These are phyloP conservation scores for Sturnus vulgaris DNA, from an alignment of 2,113 vertebrate species.

Conservation along the genomic window DNA sequence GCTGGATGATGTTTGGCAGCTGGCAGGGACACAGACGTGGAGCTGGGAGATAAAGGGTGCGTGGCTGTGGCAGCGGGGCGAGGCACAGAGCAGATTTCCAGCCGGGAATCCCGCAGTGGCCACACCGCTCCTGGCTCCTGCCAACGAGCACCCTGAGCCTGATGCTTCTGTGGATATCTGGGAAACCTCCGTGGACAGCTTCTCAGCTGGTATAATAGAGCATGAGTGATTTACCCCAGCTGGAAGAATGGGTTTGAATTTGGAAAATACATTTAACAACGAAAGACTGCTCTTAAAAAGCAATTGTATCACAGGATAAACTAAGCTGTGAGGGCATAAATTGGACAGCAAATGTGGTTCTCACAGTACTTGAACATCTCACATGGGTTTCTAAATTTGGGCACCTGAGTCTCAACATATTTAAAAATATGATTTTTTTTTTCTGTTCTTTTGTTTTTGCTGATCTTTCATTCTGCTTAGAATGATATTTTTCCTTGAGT, in stretches of 20 bases:
- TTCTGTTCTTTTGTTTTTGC: background rate
- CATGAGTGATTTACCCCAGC: background rate
- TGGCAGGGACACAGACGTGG: background rate
- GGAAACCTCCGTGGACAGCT: background rate
- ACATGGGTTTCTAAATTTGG: background rate
- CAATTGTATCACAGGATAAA: background rate
- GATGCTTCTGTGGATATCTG: background rate
- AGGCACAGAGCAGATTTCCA: background rate
- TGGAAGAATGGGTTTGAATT: background rate
- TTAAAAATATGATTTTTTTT: background rate
- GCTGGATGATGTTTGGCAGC: background rate
- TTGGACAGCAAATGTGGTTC: background rate
- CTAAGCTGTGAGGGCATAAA: background rate
- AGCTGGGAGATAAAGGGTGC: background rate
- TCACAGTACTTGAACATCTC: background rate
- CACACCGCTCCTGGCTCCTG: rapidly evolving
- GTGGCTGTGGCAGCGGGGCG: background rate
- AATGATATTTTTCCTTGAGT: constrained; percentile 23
- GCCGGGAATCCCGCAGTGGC: rapidly evolving
- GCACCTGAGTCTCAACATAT: background rate
- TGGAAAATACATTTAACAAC: constrained; percentile 14
- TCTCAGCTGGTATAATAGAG: background rate
- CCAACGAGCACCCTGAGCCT: background rate
- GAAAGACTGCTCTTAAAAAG: background rate
- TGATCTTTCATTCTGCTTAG: constrained; percentile 23